phyloP scores from a whole-genome alignment of 2,888 invertebrate genomes.

The Ectropis crepuscularia region DNA sequence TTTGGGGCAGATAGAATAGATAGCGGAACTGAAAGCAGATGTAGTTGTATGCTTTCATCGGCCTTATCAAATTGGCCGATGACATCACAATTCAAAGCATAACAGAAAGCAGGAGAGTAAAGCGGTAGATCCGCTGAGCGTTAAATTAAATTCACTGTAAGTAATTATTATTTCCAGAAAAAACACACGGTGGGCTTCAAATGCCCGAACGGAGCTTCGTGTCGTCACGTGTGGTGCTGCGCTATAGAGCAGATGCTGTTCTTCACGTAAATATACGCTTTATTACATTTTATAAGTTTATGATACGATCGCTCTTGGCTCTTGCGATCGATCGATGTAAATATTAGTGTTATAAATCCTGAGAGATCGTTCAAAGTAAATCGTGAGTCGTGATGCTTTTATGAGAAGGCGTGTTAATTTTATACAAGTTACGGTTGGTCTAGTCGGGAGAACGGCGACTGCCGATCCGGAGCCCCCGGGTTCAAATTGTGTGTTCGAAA shows the following conservation, averaged over 20 bases:
- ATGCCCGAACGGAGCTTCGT: constrained; percentile 95
- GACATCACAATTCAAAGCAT: too few relatives aligned
- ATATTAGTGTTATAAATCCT: constrained; percentile 6
- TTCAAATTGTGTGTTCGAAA: too few relatives aligned
- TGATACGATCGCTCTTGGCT: not conserved
- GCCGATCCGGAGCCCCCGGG: too few relatives aligned
- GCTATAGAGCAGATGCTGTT: constrained; percentile 99
- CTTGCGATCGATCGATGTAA: not conserved
- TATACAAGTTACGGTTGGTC: too few relatives aligned
- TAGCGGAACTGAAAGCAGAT: too few relatives aligned
- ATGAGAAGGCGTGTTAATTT: too few relatives aligned
- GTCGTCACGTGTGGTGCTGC: constrained; percentile 98
- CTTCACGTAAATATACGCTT: constrained; percentile 92
- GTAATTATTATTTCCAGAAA: constrained; percentile 86
- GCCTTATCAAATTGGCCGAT: too few relatives aligned
- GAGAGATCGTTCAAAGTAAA: not conserved
- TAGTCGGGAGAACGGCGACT: too few relatives aligned
- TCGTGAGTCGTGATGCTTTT: not conserved
- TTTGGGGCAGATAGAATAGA: too few relatives aligned
- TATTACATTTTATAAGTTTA: constrained; percentile 7
- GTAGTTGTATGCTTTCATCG: too few relatives aligned
- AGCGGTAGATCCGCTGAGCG: too few relatives aligned
- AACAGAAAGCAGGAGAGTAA: too few relatives aligned
- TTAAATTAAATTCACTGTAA: not conserved
- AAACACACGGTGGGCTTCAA: constrained; percentile 98